A percentile compares a stretch with the other conserved stretches of the same genome.
These are phyloP conservation scores for Tetrapedia diversipes DNA, from an alignment of 2,888 invertebrate species.

Conservation along the genomic window DNA sequence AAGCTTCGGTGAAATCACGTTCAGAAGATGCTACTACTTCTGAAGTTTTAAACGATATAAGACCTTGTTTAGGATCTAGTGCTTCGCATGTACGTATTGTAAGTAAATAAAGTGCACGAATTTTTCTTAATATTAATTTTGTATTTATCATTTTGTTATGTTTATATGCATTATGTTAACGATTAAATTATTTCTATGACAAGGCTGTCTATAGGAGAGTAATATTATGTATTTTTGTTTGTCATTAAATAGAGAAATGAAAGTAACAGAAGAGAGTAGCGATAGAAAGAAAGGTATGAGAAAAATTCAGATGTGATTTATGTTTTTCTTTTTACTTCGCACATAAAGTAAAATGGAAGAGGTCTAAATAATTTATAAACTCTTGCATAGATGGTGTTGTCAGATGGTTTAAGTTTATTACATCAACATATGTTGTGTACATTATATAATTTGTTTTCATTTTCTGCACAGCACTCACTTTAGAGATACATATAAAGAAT, in stretches of 20 bases:
- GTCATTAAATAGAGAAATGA: no score
- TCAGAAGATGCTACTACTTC: conserved; percentile 82
- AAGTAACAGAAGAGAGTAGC: no score
- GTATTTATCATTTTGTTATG: neutral
- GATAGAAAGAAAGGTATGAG: no score
- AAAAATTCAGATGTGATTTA: no score
- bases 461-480: conserved; percentile 70
- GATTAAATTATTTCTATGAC: no score
- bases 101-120: conserved; percentile 78
- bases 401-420: neutral
- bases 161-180: neutral
- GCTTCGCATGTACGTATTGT: conserved; percentile 83
- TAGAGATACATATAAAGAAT: neutral
- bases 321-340: no score
- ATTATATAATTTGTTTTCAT: conserved; percentile 35
- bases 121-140: conserved; percentile 6
- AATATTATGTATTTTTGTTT: no score
- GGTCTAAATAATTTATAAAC: no score
- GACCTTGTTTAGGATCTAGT: conserved; percentile 80
- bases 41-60: conserved; percentile 76
- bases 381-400: no score
- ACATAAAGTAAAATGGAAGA: no score
- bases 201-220: no score
- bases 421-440: conserved; percentile 2
- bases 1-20: conserved; percentile 86